Percentiles rank a stretch among this genome's conserved stretches.
phyloP scores from a whole-genome alignment of 2,888 invertebrate genomes.

The Lochmaea crataegi region DNA sequence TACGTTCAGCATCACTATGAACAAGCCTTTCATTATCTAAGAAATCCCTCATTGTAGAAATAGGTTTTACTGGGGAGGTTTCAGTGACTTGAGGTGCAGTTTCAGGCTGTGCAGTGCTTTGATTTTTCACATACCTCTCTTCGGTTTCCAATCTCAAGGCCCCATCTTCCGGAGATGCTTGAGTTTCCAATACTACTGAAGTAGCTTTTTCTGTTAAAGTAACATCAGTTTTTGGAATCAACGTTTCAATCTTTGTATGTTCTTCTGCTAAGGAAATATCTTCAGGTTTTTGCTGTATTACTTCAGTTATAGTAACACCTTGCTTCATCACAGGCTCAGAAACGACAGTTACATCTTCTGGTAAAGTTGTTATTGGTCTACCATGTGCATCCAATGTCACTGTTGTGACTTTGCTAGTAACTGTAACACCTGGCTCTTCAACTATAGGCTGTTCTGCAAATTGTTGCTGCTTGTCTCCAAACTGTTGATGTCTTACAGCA shows the following conservation, averaged over 20 bases:
- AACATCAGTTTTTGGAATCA: background rate
- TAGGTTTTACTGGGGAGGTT: slow-evolving; percentile 35
- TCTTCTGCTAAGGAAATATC: background rate
- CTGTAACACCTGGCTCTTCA: slow-evolving; percentile 47
- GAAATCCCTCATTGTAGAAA: slow-evolving; percentile 48
- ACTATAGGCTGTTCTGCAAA: slow-evolving; percentile 55
- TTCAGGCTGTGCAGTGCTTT: slow-evolving; percentile 56
- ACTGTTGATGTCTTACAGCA: slow-evolving; percentile 62
- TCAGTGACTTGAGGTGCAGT: slow-evolving; percentile 52
- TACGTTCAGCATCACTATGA: slow-evolving; percentile 53
- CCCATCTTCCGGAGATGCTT: background rate
- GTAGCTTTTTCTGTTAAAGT: background rate
- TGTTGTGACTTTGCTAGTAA: slow-evolving; percentile 50
- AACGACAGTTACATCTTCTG: slow-evolving; percentile 40
- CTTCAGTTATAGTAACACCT: slow-evolving; percentile 23
- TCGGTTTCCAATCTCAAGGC: slow-evolving; percentile 57
- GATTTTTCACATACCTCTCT: slow-evolving; percentile 62
- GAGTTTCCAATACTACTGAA: background rate
- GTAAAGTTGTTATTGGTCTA: slow-evolving; percentile 46
- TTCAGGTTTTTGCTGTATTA: background rate
- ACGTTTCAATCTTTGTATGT: background rate
- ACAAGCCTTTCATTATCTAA: slow-evolving; percentile 54
- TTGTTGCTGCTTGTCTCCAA: slow-evolving; percentile 52
- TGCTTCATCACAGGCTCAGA: slow-evolving; percentile 7
- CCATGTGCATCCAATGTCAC: slow-evolving; percentile 52